Conservation (phyloP, 2,888 invertebrate genomes). For the Panopea generosa region DNA sequence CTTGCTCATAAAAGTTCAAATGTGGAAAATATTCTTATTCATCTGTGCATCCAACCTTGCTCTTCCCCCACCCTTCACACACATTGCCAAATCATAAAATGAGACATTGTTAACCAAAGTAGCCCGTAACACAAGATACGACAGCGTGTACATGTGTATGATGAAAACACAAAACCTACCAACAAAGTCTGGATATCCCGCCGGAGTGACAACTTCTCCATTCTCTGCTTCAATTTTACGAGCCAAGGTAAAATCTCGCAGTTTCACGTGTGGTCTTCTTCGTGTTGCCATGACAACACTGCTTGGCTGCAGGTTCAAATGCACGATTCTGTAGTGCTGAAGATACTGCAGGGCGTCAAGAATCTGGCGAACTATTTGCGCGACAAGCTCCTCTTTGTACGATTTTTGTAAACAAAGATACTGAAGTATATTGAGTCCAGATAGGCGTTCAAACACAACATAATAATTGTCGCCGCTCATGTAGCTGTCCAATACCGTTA, state of each 20-base stretch:
- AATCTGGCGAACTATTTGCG: conserved; percentile 92
- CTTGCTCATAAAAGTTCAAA: no score
- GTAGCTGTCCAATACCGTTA: conserved; percentile 86
- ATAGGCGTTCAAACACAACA: conserved; percentile 87
- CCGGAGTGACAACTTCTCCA: conserved; percentile 72
- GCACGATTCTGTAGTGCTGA: conserved; percentile 93
- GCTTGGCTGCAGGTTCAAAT: conserved; percentile 92
- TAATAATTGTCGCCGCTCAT: conserved; percentile 81
- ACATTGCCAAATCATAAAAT: no score
- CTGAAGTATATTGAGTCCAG: conserved; percentile 96
- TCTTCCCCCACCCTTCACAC: no score
- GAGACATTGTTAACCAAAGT: no score
- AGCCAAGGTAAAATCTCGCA: conserved; percentile 96
- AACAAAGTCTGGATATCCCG: conserved; percentile 82
- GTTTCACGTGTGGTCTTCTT: conserved; percentile 88
- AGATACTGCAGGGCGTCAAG: conserved; percentile 90
- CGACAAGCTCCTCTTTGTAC: conserved; percentile 96
- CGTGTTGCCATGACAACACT: conserved; percentile 95
- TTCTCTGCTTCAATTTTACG: conserved; percentile 85
- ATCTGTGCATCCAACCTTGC: no score
- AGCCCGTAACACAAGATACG: no score
- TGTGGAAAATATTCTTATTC: no score
- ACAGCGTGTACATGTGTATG: no score
- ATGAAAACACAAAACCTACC: no score
- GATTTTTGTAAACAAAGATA: conserved; percentile 95